These are phyloP conservation scores for Struthidea cinerea DNA, from an alignment of 2,113 vertebrate genomes.

Conservation along the genomic window DNA sequence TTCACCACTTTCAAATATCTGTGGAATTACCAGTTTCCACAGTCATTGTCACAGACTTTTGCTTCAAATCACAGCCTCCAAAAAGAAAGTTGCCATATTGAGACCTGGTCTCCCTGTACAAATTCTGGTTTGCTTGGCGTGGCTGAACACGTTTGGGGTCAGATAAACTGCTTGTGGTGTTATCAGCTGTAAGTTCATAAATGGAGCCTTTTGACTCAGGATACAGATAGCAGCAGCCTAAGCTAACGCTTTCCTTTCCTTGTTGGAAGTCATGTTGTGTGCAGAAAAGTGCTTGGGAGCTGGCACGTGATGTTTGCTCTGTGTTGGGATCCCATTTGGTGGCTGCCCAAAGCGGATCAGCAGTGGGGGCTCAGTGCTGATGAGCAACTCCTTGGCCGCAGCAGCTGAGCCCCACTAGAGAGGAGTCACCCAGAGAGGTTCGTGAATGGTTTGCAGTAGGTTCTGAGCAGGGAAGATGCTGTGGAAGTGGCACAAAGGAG, in stretches of 20 bases:
- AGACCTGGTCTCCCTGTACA: neutral
- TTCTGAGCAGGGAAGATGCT: neutral
- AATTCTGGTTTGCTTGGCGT: neutral
- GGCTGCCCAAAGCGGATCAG: neutral
- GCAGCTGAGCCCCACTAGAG: neutral
- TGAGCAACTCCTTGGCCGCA: neutral
- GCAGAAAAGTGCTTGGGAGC: neutral
- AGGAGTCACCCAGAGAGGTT: rapidly evolving
- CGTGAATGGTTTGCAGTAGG: neutral
- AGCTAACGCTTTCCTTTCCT: neutral
- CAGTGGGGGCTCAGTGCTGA: neutral
- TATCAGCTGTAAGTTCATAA: neutral
- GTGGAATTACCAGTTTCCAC: neutral
- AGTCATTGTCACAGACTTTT: neutral
- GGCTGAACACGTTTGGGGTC: neutral
- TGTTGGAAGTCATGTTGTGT: neutral
- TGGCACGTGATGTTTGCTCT: rapidly evolving
- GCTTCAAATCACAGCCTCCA: neutral
- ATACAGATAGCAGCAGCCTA: neutral
- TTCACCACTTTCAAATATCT: neutral
- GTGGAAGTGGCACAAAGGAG: neutral
- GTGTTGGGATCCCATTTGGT: rapidly evolving
- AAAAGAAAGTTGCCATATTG: neutral
- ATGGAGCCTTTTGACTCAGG: neutral
- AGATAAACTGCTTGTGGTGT: neutral